Percentiles rank a stretch among this genome's conserved stretches.
These are phyloP conservation scores for Neogobius melanostomus DNA, from an alignment of 2,113 vertebrate genomes.

Conservation along the genomic window DNA sequence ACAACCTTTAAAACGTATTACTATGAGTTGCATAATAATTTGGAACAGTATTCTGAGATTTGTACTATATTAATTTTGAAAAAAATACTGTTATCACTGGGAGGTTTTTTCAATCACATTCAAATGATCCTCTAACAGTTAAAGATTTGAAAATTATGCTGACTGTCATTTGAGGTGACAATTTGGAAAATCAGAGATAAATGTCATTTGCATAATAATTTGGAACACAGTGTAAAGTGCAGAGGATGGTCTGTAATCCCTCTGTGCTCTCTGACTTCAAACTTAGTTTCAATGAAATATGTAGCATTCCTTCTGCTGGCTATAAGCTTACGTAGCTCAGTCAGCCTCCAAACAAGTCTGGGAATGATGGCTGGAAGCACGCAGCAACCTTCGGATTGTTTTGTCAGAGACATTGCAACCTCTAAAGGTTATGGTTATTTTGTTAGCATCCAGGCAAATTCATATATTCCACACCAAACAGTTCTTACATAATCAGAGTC, in stretches of 20 bases:
- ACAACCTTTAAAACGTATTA: no score
- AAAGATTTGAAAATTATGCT: no score
- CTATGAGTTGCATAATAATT: no score
- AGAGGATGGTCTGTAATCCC: conserved; percentile 32
- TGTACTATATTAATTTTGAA: no score
- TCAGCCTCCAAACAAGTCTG: conserved; percentile 49
- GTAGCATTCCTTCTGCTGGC: conserved; percentile 42
- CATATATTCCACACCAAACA: conserved; percentile 17
- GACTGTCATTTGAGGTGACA: no score
- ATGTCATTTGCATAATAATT: no score
- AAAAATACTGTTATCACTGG: no score
- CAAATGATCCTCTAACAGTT: no score
- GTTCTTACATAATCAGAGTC: conserved; percentile 14
- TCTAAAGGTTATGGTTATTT: conserved; percentile 29
- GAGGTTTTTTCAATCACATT: no score
- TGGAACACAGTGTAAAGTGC: background rate
- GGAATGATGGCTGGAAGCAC: conserved; percentile 24
- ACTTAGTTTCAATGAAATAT: conserved; percentile 56
- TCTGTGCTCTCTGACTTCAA: conserved; percentile 25
- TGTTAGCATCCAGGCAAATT: conserved; percentile 28
- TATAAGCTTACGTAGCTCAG: conserved; percentile 36
- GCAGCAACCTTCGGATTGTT: conserved; percentile 42
- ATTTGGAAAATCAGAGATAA: no score
- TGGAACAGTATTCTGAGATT: no score
- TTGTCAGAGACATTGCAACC: conserved; percentile 20